These are phyloP conservation scores for Patella ulyssiponensis DNA, from an alignment of 2,888 invertebrate genomes.

Conservation along the genomic window DNA sequence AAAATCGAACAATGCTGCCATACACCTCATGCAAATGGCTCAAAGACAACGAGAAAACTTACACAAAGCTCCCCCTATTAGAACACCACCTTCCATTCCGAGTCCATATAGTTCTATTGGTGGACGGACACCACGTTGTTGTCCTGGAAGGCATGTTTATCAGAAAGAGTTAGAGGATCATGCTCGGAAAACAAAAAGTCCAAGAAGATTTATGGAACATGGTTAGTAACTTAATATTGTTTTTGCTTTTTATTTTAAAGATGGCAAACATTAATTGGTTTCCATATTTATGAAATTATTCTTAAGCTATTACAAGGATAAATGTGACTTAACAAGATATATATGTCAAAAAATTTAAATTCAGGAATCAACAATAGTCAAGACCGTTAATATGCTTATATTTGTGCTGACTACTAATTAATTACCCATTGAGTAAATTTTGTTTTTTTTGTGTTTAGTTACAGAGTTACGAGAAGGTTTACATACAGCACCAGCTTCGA, in stretches of 20 bases:
- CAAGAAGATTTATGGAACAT: constrained; percentile 61
- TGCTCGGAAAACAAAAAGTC: constrained; percentile 60
- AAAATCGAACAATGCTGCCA: constrained; percentile 42
- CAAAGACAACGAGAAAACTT: constrained; percentile 50
- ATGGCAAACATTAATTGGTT: no score
- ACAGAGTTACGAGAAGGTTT: constrained; percentile 22
- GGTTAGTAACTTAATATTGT: constrained; percentile 41
- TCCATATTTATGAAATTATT: no score
- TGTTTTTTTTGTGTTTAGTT: constrained; percentile 11
- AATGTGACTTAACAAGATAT: no score
- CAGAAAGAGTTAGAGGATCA: constrained; percentile 61
- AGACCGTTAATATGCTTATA: no score
- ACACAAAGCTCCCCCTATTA: constrained; percentile 51
- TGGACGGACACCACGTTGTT: constrained; percentile 42
- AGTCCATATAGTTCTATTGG: constrained; percentile 45
- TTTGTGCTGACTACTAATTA: no score
- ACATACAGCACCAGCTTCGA: constrained; percentile 4
- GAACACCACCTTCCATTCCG: constrained; percentile 67
- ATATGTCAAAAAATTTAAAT: no score
- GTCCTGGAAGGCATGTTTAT: constrained; percentile 45
- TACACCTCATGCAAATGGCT: constrained; percentile 54
- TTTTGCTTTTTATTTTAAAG: no score
- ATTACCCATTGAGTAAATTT: no score
- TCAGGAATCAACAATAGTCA: no score
- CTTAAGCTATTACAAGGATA: no score